Evolutionary conservation across 2,888 invertebrate species (phyloP).

Genomic region (Chrysodeixis includens): DNA sequence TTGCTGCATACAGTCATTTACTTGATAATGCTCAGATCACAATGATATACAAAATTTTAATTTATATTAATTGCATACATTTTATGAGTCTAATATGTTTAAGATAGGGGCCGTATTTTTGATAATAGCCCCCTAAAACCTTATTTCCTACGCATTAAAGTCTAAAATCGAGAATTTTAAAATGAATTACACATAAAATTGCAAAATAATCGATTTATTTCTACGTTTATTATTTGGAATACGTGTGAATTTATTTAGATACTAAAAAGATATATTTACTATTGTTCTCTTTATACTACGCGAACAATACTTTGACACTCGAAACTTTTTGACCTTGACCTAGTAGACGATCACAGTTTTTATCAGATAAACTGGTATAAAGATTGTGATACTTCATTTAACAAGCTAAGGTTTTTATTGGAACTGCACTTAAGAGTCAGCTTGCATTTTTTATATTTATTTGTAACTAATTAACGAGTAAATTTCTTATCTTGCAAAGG

Average conservation of each 20-base stretch:
- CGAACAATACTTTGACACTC: not conserved
- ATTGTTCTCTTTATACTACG: not conserved
- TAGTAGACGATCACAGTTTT: not conserved
- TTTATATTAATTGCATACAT: not conserved
- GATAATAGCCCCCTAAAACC: not conserved
- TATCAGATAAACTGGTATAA: not conserved
- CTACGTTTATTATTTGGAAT: not conserved
- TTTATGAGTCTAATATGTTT: not conserved
- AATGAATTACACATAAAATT: no score
- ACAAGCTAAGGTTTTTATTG: not conserved
- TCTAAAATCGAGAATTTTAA: no score
- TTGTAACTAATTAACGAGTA: no score
- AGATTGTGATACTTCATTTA: not conserved
- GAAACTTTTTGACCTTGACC: not conserved
- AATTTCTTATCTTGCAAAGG: no score
- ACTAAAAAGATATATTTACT: not conserved
- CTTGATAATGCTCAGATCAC: not conserved
- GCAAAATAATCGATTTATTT: no score
- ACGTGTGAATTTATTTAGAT: not conserved
- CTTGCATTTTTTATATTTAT: no score
- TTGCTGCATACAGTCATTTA: slow-evolving; percentile 12
- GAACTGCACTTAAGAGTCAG: not conserved
- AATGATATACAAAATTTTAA: not conserved
- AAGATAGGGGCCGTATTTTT: no score
- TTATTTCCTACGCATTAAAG: no score